Evolutionary conservation across 2,797 vertebrate genomes (phyloP), one percentile per base, ranked within the genome.

Genomic region (Sebastes trivittatus): DNA sequence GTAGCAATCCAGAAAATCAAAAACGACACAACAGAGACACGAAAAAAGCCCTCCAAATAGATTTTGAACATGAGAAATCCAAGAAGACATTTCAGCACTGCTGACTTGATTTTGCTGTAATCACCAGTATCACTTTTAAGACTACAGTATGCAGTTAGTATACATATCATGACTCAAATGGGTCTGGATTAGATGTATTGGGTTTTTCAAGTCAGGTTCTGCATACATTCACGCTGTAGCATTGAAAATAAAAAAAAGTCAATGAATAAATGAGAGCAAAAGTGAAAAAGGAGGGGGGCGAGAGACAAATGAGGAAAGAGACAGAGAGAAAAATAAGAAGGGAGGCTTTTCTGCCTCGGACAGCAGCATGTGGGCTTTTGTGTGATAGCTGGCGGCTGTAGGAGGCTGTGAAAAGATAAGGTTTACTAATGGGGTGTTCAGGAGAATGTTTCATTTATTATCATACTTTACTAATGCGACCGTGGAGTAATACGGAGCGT

Each of bases 381-480:
- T 91, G 77, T 60, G 77, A 85, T 80, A 82, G 89, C 77, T 84
- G 61, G 64, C 81, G 90, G 83, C 88, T 91, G 89, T 80, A 81
- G 91, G 91, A 88, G 87, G 83, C 74, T 77, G 80, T 84, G 87
- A 91, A 88, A 85, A 94, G 92, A 93, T 93, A 86, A 92, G 89
- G 80, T 90, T 86, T 86, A 78, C 89, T 94, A 95, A 95, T 93
- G 90, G 92, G 88, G 75, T 92, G 92, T 89, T 93, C 88, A 91
- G 89, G 75, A 87, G 81, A 88, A 88, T 77, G 68, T 85, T 92
- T 88, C 82, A 88, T 91, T 88, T 89, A 87, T 91, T 87, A 87
- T 90, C 88, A 80, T 83, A 89, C 85, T 90, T 90, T 84, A 82
- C 85, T 90, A 88, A 87, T 93, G 85, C 52, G 74, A 76, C 66